These are phyloP conservation scores for Pseudorhombus dupliciocellatus DNA, from an alignment of 2,113 vertebrate species.

Conservation along the genomic window DNA sequence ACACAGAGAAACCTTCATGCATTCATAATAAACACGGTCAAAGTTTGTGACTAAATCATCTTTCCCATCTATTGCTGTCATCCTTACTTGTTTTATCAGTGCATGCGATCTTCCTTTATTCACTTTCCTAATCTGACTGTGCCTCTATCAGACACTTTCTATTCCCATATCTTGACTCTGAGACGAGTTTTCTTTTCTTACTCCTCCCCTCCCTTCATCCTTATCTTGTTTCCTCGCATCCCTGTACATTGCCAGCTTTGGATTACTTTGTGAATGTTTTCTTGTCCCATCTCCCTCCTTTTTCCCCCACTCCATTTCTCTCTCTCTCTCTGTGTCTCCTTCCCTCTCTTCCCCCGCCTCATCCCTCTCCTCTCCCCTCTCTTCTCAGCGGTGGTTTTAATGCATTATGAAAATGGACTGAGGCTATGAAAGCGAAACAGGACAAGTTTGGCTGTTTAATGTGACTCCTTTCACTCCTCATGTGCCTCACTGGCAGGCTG, in stretches of 20 bases:
- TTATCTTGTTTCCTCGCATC: constrained; percentile 68
- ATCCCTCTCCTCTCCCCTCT: constrained; percentile 44
- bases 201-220: constrained; percentile 62
- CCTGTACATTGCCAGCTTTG: constrained; percentile 63
- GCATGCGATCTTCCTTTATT: constrained; percentile 72
- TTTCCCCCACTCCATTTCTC: constrained; percentile 10
- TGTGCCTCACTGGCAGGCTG: constrained; percentile 68
- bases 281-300: constrained; percentile 37
- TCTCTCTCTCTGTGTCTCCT: constrained; percentile 18
- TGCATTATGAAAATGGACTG: constrained; percentile 81
- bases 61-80: constrained; percentile 65
- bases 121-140: constrained; percentile 69
- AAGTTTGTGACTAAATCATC: constrained; percentile 69
- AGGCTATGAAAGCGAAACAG: constrained; percentile 76
- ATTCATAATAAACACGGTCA: constrained; percentile 48
- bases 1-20: constrained; percentile 29
- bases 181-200: constrained; percentile 60
- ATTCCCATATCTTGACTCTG: constrained; percentile 67
- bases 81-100: constrained; percentile 66
- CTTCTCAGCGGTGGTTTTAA: constrained; percentile 77
- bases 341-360: constrained; percentile 30
- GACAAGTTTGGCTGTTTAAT: constrained; percentile 77
- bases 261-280: constrained; percentile 70
- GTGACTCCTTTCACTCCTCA: constrained; percentile 77
- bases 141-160: constrained; percentile 70